Evolutionary conservation across 2,113 vertebrate genomes (phyloP).

Genomic region (Thymallus thymallus): DNA sequence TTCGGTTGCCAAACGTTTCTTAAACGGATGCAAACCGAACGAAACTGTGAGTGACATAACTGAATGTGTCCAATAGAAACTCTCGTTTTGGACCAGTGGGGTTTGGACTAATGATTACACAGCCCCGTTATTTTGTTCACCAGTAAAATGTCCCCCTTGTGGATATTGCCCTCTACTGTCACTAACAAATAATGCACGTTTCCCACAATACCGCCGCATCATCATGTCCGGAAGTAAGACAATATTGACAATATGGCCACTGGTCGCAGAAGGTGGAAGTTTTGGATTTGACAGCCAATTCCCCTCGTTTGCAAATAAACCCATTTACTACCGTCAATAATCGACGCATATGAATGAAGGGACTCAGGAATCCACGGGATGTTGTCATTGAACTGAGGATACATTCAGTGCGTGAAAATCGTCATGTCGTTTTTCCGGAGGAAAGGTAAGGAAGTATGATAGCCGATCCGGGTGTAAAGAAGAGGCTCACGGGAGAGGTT

Average conservation of each 20-base stretch:
- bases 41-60: too few species aligned
- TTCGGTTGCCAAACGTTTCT: too few species aligned
- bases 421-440: constrained; percentile 87
- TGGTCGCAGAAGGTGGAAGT: constrained; percentile 62
- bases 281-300: constrained; percentile 57
- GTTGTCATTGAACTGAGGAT: constrained; percentile 72
- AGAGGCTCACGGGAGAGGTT: not conserved
- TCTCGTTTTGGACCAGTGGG: too few species aligned
- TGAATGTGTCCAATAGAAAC: too few species aligned
- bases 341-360: constrained; percentile 77
- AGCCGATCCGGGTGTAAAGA: not conserved
- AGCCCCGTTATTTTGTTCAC: too few species aligned
- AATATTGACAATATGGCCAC: constrained; percentile 88
- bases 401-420: constrained; percentile 52
- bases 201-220: constrained; percentile 72
- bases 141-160: too few species aligned
- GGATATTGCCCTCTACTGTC: constrained; percentile 23
- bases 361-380: constrained; percentile 62
- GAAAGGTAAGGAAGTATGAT: constrained; percentile 74
- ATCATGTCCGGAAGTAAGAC: constrained; percentile 77
- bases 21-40: too few species aligned
- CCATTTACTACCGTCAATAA: constrained; percentile 9
- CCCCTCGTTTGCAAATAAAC: constrained; percentile 18
- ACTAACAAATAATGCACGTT: constrained; percentile 36
- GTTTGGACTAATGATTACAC: too few species aligned